phyloP scores from a whole-genome alignment of 1,140 invertebrate genomes.

The Thalassaphorura encarpata region DNA sequence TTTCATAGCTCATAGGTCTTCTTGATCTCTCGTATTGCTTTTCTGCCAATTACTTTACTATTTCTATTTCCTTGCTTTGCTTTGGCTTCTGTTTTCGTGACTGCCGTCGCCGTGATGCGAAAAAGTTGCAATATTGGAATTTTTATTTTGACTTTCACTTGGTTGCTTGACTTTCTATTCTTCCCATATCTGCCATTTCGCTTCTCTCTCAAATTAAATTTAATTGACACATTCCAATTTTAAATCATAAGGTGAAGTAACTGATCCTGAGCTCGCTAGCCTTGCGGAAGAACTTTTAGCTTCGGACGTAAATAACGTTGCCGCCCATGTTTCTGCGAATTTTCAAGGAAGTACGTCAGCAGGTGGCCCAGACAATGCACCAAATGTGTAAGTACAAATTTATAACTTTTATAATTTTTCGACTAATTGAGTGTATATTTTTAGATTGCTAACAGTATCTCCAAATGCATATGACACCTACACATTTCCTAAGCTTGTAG shows the following conservation, averaged over 20 bases:
- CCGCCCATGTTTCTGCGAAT: slow-evolving; percentile 53
- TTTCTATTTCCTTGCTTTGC: too few species aligned
- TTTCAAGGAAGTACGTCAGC: slow-evolving; percentile 58
- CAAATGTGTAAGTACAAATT: slow-evolving; percentile 51
- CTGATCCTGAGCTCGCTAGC: slow-evolving; percentile 51
- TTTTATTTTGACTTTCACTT: background rate
- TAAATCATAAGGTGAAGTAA: slow-evolving; percentile 31
- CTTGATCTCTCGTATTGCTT: too few species aligned
- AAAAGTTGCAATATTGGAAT: background rate
- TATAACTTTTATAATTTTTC: background rate
- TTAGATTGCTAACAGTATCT: slow-evolving; percentile 20
- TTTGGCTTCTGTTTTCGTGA: too few species aligned
- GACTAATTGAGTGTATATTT: slow-evolving; percentile 3
- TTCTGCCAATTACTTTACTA: too few species aligned
- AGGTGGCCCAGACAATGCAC: slow-evolving; percentile 53
- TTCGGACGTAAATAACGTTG: slow-evolving; percentile 58
- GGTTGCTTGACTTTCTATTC: too few species aligned
- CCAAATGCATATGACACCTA: slow-evolving; percentile 13
- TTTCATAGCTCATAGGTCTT: too few species aligned
- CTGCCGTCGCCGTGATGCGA: background rate
- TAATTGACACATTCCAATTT: background rate
- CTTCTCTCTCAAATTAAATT: background rate
- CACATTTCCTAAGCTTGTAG: slow-evolving; percentile 20
- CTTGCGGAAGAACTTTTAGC: slow-evolving; percentile 58
- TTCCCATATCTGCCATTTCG: background rate